These are phyloP conservation scores for Lepidochrysops patricia DNA, from an alignment of 2,888 invertebrate species.

Conservation along the genomic window DNA sequence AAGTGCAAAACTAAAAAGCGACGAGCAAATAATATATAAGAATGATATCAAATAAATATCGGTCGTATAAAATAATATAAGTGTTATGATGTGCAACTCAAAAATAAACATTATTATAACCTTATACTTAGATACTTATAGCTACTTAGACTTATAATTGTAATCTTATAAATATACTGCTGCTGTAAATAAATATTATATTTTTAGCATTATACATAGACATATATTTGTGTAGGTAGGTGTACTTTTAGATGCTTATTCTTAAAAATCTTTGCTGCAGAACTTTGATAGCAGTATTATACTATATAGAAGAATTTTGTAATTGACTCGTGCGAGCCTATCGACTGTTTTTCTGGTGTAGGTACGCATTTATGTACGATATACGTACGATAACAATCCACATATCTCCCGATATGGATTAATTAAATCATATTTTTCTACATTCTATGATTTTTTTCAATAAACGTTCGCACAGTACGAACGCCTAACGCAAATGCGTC, in stretches of 20 bases:
- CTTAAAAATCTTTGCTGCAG: not conserved
- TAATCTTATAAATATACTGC: not conserved
- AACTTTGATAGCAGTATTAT: not conserved
- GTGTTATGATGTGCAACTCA: conserved; percentile 64
- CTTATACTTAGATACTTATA: conserved; percentile 10
- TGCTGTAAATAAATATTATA: not conserved
- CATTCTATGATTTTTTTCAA: too few species aligned
- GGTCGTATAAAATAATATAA: conserved; percentile 32
- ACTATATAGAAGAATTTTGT: too few species aligned
- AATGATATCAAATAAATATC: conserved; percentile 31
- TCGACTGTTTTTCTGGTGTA: too few species aligned
- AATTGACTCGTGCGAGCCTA: too few species aligned
- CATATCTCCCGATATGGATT: too few species aligned
- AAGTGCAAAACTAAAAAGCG: conserved; percentile 43
- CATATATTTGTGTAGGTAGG: not conserved
- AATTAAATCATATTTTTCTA: too few species aligned
- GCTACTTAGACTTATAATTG: conserved; percentile 10
- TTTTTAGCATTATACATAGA: not conserved
- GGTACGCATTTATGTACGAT: not conserved
- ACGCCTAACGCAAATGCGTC: too few species aligned
- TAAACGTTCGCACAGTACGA: not conserved
- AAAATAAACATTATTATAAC: conserved; percentile 35
- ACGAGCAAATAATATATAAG: conserved; percentile 38
- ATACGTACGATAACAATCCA: too few species aligned
- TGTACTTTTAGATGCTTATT: not conserved